Conservation (phyloP, 1,140 invertebrate genomes). For the Periplaneta americana region DNA sequence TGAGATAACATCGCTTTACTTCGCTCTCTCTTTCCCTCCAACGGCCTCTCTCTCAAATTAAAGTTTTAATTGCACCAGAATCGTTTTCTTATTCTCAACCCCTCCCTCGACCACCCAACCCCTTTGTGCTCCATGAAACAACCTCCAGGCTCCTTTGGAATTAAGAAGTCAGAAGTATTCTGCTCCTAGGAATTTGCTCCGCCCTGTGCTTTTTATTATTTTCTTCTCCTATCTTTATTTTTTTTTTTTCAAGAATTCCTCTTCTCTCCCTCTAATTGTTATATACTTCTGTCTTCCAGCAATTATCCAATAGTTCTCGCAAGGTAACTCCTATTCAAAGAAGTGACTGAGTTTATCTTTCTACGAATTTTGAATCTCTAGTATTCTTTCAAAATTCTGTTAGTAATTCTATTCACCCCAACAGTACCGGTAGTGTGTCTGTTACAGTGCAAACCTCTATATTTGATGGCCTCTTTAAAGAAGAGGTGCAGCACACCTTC, state of each 20-base stretch:
- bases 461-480: too few species aligned
- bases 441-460: too few species aligned
- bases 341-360: neutral
- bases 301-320: neutral
- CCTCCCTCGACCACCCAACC: too few species aligned
- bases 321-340: neutral
- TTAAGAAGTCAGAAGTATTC: constrained; percentile 4
- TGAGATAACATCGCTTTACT: neutral
- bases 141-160: neutral
- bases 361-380: too few species aligned
- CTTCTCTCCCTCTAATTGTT: neutral
- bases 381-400: too few species aligned
- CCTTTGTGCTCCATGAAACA: neutral
- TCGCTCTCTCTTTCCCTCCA: neutral
- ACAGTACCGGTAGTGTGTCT: too few species aligned
- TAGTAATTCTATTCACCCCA: too few species aligned
- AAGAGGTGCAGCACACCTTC: too few species aligned
- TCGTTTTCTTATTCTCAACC: neutral
- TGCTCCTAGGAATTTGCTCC: neutral
- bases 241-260: neutral
- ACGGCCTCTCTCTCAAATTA: constrained; percentile 6
- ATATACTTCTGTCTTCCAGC: neutral
- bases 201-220: neutral
- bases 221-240: too few species aligned
- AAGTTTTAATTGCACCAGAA: constrained; percentile 9